Evolutionary conservation across 2,797 vertebrate genomes (phyloP).

Genomic region (Psittacula echo): DNA sequence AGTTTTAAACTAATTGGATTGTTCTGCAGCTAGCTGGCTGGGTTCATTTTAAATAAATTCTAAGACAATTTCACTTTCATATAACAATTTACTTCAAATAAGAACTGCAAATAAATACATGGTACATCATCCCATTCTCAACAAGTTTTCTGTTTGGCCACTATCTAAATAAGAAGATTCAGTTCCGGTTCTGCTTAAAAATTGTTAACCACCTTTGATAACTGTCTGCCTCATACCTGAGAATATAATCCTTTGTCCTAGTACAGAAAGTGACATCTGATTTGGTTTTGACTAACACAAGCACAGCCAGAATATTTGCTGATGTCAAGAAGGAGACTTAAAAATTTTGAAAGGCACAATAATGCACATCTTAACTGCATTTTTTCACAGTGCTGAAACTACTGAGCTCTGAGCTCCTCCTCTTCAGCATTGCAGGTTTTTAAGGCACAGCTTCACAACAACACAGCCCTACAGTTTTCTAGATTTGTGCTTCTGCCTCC

Average conservation of each 20-base stretch:
- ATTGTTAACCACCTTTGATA: not conserved
- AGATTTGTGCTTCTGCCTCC: rapidly evolving
- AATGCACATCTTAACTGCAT: not conserved
- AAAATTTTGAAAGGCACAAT: not conserved
- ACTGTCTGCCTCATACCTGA: not conserved
- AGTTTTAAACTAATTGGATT: not conserved
- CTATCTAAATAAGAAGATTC: not conserved
- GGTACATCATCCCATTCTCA: not conserved
- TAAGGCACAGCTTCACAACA: not conserved
- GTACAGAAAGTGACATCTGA: not conserved
- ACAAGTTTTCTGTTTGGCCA: not conserved
- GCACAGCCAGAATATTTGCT: not conserved
- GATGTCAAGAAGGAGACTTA: not conserved
- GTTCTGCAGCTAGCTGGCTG: not conserved
- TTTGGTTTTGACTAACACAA: not conserved
- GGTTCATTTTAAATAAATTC: not conserved
- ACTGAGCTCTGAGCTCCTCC: not conserved
- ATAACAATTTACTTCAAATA: not conserved
- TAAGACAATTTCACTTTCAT: not conserved
- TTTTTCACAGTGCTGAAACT: not conserved
- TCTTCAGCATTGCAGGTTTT: not conserved
- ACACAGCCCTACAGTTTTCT: rapidly evolving
- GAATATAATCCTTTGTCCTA: not conserved
- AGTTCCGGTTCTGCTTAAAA: not conserved
- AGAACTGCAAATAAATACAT: not conserved